phyloP scores from a whole-genome alignment of 2,113 vertebrate species.

The Sminthopsis crassicaudata region DNA sequence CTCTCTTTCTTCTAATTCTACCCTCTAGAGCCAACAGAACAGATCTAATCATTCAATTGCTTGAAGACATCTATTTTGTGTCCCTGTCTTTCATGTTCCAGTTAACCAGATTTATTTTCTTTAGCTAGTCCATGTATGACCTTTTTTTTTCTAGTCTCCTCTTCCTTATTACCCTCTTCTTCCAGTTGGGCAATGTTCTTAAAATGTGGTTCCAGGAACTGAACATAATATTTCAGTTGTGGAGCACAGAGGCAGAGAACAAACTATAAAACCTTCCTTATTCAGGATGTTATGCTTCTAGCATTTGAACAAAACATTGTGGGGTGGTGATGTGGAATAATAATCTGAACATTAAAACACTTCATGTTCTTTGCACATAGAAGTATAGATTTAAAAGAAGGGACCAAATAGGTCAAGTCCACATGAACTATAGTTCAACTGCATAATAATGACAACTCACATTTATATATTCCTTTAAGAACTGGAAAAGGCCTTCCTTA shows the following conservation, averaged over 20 bases:
- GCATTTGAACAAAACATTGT: not conserved
- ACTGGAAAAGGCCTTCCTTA: not conserved
- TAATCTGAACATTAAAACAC: not conserved
- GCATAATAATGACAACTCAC: not conserved
- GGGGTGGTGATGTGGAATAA: constrained; percentile 1
- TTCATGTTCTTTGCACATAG: not conserved
- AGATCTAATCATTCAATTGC: not conserved
- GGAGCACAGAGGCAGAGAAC: not conserved
- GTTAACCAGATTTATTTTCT: not conserved
- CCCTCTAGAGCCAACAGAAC: not conserved
- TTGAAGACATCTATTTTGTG: not conserved
- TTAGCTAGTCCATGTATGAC: not conserved
- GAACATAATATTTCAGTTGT: not conserved
- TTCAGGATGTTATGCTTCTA: constrained; percentile 6
- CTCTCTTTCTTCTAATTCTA: not conserved
- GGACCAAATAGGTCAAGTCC: not conserved
- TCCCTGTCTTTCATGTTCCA: not conserved
- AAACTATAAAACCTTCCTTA: not conserved
- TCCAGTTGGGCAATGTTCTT: not conserved
- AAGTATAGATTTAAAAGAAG: not conserved
- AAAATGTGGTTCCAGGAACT: not conserved
- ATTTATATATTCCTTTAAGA: not conserved
- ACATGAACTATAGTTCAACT: not conserved
- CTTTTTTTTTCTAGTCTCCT: not conserved
- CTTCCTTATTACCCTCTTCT: not conserved